Evolutionary conservation across 2,888 invertebrate genomes (phyloP).

Genomic region (Chrysopilus asiliformis): DNA sequence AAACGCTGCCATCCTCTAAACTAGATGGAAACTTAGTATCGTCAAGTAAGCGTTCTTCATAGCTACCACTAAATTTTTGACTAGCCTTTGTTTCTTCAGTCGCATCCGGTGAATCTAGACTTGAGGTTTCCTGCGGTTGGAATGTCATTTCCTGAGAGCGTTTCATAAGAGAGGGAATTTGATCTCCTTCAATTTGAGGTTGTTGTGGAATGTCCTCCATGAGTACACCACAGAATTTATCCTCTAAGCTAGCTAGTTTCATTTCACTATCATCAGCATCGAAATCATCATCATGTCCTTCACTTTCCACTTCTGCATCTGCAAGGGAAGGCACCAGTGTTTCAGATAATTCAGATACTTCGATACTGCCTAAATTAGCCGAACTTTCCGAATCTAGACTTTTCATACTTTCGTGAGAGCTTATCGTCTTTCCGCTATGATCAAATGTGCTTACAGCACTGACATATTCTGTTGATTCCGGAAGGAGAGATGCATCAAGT

Average conservation of each 20-base stretch:
- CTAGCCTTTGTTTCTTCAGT: slow-evolving; percentile 13
- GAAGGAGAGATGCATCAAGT: slow-evolving; percentile 57
- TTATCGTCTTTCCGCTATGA: slow-evolving; percentile 36
- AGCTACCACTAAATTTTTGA: slow-evolving; percentile 35
- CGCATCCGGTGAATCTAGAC: slow-evolving; percentile 17
- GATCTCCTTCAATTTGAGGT: slow-evolving; percentile 39
- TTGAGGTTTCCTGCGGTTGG: slow-evolving; percentile 42
- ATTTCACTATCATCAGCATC: slow-evolving; percentile 20
- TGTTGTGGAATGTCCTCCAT: slow-evolving; percentile 47
- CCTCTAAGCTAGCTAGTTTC: slow-evolving; percentile 28
- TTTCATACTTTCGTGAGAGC: slow-evolving; percentile 80
- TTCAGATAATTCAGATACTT: slow-evolving; percentile 84
- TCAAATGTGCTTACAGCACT: slow-evolving; percentile 71
- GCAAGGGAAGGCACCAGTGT: slow-evolving; percentile 83
- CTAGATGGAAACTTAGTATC: slow-evolving; percentile 42
- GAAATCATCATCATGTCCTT: slow-evolving; percentile 25
- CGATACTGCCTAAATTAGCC: slow-evolving; percentile 76
- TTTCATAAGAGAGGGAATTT: slow-evolving; percentile 62
- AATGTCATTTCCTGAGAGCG: slow-evolving; percentile 85
- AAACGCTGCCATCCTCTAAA: slow-evolving; percentile 44
- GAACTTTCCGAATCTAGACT: slow-evolving; percentile 82
- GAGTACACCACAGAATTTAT: slow-evolving; percentile 43
- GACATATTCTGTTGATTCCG: slow-evolving; percentile 72
- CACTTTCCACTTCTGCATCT: slow-evolving; percentile 45
- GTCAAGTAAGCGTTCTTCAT: slow-evolving; percentile 25